Evolutionary conservation across 2,113 vertebrate species (phyloP), one percentile per base, ranked within the genome.

Genomic region (Rhodinocichla rosea): DNA sequence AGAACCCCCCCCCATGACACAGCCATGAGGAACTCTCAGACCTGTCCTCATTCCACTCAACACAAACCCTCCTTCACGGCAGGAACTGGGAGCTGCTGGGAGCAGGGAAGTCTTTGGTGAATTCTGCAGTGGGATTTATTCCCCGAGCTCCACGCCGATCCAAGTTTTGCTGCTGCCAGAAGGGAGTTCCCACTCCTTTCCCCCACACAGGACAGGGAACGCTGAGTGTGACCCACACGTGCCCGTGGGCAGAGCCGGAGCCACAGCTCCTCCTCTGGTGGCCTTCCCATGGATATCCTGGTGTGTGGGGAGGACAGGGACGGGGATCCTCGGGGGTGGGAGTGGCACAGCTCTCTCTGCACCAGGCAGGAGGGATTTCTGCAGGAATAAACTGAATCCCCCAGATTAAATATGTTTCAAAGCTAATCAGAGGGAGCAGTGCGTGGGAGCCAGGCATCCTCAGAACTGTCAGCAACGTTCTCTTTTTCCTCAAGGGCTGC

Each of bases 401-500:
- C 16, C 73, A 71, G 92, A 91, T 91, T 52, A 87, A 96, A 87
- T 45, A 45, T 79, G 65, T 75, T 74, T 49, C 57, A 92, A 95
- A 81, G 28, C 69, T 87, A 18, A 94, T 82, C 73, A 84, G 53
- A 33, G 33, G 19, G 39, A 87, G 56, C 0, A 0, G 30, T 28
- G 81, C 78, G 95, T 84, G 69, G 92, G 95, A 95, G 87, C 89
- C 80, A 81, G 32, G 86, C 68, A 55, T 65, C 71, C 59, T 62
- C 86, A 87, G 83, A 94, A 69, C 94, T 92, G 89, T 75, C 95
- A 97, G 69, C 73, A 84, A 49, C 16, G 4, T 20, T 89, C 69
- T 13, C 10, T 64, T 86, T 81, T 79, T 82, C 89, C 83, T 94
- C 47, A 27, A 33, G 45, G 89, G 53, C 73, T 79, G 40, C 80